Evolutionary conservation across 2,797 vertebrate genomes (phyloP), one percentile per base, ranked within the genome.

Genomic region (Crypturellus tataupa): DNA sequence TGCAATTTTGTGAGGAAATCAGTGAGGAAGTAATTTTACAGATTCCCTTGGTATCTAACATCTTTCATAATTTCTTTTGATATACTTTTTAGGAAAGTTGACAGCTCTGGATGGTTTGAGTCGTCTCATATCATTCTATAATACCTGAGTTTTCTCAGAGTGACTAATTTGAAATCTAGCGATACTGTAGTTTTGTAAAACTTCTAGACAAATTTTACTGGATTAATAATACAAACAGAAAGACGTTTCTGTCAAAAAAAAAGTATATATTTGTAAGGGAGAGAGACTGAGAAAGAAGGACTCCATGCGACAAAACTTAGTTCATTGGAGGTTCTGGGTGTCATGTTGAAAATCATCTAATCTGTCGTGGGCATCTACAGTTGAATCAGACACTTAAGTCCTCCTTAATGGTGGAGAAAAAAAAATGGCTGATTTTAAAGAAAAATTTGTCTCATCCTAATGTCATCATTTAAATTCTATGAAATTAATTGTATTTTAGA

Each of bases 41-140:
- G 8, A 25, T 80, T 65, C 37, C 23, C 27, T 19, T 83, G 59
- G 91, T 55, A 24, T 13, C 18, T 80, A 89, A 62, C 83, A 23
- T 83, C 46, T 87, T 93, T 77, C 62, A 16, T 85, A 89, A 87
- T 91, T 79, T 42, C 31, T 64, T 89, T 12, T 78, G n/a, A 78
- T 63, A 21, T 20, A 23, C 60, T 85, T 92, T 85, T 90, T 31
- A 87, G 76, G 47, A 40, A 80, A 62, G 18, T 1, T 16, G 10
- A 4, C 31, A 79, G 19, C 47, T 88, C 59, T 79, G 51, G 37
- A 62, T 53, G 3, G 35, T 77, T 42, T 58, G 47, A 73, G 31
- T 70, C 87, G 16, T 39, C 63, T 20, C 59, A 7, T 73, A 71
- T 39, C 49, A 20, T 37, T 71, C 39, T 87, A 68, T 42, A 27